Base-by-base conservation (phyloP, 2,888 invertebrate species). In the Rhimphoctona megacephalus region DNA sequence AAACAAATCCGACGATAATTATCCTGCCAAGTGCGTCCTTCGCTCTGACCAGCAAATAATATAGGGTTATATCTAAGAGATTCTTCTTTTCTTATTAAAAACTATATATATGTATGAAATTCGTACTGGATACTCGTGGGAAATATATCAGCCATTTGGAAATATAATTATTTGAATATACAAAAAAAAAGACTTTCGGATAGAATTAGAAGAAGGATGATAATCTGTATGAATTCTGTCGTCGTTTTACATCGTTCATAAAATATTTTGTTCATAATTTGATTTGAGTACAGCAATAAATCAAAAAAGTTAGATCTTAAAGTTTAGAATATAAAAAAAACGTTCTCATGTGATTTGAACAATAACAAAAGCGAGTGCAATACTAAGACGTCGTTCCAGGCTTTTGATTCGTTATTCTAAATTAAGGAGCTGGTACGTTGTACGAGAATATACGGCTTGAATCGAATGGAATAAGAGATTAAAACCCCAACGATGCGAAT, bases 1-100 rank as follows among this genome's bases (percentile, higher is more conserved):
- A 92, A 91, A 90, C 89, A 89, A 82, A 85, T 81, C 77, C 69
- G 14, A 52, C 67, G 85, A 87, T 86, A 88, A 88, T 88, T 88
- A 88, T 86, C 87, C 76, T 81, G 72, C 72, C 69, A 70, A 83
- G 83, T 81, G 73, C 30, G 25, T 61, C 61, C 67, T 49, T 49
- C 36, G 73, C 74, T 74, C 66, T 72, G 70, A 79, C 85, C 69
- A 52, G 79, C 61, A 64, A 79, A 61, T 86, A 76, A 83, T 86
- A 74, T 7, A 19, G 19, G 74, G 64, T 17, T 77, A 19, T n/a
- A 30, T 54, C 61, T 19, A 54, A 78, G 46, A 61, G 54, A 52
- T 77, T 30, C 33, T 81, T 64, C 52, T 69, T 46, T 82, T 61
- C 22, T 67, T 74, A 52, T 52, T 72, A 64, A 70, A 70, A 61